Evolutionary conservation across 2,113 vertebrate genomes (phyloP).

Genomic region (Pipa parva): DNA sequence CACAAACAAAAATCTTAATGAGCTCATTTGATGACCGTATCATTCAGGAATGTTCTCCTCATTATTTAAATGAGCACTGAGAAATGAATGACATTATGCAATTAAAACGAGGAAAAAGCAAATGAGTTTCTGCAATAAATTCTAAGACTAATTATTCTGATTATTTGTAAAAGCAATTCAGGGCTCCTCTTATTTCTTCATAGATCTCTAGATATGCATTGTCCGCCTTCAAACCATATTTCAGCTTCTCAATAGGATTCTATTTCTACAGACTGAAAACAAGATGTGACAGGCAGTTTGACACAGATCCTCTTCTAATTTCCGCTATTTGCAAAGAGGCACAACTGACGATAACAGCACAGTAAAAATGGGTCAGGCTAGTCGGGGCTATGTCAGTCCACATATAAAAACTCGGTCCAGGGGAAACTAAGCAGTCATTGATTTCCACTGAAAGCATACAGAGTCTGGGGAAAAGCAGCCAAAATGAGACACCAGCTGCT

Average conservation of each 20-base stretch:
- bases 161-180: conserved; percentile 71
- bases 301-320: conserved; percentile 72
- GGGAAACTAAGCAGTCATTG: conserved; percentile 71
- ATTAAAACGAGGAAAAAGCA: conserved; percentile 59
- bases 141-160: conserved; percentile 69
- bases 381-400: conserved; percentile 64
- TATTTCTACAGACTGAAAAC: conserved; percentile 76
- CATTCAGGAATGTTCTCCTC: conserved; percentile 48
- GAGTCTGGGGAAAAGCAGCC: conserved; percentile 65
- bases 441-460: conserved; percentile 65
- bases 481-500: conserved; percentile 70
- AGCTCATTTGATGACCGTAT: conserved; percentile 44
- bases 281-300: conserved; percentile 82
- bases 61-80: conserved; percentile 45
- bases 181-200: conserved; percentile 63
- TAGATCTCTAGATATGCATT: conserved; percentile 67
- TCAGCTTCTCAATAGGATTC: conserved; percentile 64
- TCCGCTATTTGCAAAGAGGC: conserved; percentile 73
- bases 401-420: conserved; percentile 61
- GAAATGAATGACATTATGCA: conserved; percentile 46
- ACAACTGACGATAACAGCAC: conserved; percentile 68
- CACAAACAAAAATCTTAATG: conserved; percentile 42
- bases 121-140: conserved; percentile 57
- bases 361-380: conserved; percentile 66
- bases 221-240: conserved; percentile 60